A percentile compares a stretch with the other conserved stretches of the same genome.
phyloP scores from a whole-genome alignment of 2,797 vertebrate genomes.

The Amblyopsis hoosieri region DNA sequence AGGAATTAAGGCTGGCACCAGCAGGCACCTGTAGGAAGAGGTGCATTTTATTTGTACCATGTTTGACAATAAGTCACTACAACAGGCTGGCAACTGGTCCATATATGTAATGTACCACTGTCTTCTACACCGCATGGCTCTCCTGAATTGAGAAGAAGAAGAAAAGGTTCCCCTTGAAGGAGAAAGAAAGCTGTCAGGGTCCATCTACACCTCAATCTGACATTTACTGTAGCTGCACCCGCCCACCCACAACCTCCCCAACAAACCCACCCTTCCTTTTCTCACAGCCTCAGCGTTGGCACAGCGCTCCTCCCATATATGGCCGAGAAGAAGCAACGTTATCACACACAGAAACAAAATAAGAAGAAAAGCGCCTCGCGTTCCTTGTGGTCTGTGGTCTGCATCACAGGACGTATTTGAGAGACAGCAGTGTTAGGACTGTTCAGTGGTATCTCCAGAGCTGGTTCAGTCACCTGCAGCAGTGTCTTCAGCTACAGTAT shows the following conservation, averaged over 20 bases:
- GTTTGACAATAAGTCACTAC: neutral
- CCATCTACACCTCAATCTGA: too few species aligned
- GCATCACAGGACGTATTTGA: neutral
- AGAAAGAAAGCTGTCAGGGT: constrained; percentile 55
- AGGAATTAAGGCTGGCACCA: constrained; percentile 43
- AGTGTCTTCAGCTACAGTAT: constrained; percentile 8
- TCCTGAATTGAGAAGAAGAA: neutral
- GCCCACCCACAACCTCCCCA: too few species aligned
- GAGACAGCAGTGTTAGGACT: neutral
- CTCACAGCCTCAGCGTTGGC: too few species aligned
- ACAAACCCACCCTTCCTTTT: too few species aligned
- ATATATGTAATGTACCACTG: neutral
- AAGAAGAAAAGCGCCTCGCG: too few species aligned
- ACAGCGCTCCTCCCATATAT: too few species aligned
- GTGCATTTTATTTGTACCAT: constrained; percentile 14
- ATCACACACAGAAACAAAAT: too few species aligned
- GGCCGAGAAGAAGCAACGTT: too few species aligned
- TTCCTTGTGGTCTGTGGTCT: neutral
- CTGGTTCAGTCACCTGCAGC: constrained; percentile 16
- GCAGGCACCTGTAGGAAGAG: constrained; percentile 12
- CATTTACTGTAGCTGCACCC: too few species aligned
- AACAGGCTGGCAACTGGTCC: neutral
- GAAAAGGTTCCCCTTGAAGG: constrained; percentile 75
- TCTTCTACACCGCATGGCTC: neutral
- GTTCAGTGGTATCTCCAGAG: constrained; percentile 8